Conservation (phyloP, 2,888 invertebrate genomes). For the Balanococcus diminutus region DNA sequence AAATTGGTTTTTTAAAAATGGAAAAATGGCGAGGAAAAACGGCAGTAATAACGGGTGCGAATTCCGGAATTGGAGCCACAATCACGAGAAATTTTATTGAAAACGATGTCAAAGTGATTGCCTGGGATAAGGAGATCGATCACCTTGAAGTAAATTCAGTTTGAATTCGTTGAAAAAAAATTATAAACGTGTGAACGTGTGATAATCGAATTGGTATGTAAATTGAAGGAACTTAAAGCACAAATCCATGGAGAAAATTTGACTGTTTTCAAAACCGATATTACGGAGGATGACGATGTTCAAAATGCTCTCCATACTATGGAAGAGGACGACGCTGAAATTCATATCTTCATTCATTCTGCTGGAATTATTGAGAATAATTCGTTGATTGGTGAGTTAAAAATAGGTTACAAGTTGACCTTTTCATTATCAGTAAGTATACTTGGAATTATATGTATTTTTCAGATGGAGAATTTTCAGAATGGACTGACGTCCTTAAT, state of each 20-base stretch:
- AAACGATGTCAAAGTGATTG: slow-evolving; percentile 2
- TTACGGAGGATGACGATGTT: slow-evolving; percentile 15
- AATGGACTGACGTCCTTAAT: slow-evolving; percentile 33
- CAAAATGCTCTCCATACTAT: not conserved
- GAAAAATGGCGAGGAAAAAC: slow-evolving; percentile 45
- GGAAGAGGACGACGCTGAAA: not conserved
- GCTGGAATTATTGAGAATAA: slow-evolving; percentile 41
- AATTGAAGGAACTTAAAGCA: slow-evolving; percentile 9
- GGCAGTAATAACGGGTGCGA: not conserved
- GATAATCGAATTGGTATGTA: no score
- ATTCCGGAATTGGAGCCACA: slow-evolving; percentile 55
- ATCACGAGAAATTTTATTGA: not conserved
- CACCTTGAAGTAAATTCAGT: slow-evolving; percentile 7
- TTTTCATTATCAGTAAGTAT: no score
- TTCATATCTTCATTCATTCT: slow-evolving; percentile 21
- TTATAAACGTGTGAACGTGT: no score
- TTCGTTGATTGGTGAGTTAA: slow-evolving; percentile 38
- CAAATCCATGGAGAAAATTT: slow-evolving; percentile 25
- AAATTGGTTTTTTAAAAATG: slow-evolving; percentile 24
- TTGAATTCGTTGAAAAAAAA: no score
- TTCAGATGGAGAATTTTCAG: slow-evolving; percentile 43
- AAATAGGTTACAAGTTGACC: no score
- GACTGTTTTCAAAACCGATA: slow-evolving; percentile 21
- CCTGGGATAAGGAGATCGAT: slow-evolving; percentile 29
- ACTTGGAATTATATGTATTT: no score